Evolutionary conservation across 1,140 invertebrate genomes (phyloP).

Genomic region (Micrasema minimum): DNA sequence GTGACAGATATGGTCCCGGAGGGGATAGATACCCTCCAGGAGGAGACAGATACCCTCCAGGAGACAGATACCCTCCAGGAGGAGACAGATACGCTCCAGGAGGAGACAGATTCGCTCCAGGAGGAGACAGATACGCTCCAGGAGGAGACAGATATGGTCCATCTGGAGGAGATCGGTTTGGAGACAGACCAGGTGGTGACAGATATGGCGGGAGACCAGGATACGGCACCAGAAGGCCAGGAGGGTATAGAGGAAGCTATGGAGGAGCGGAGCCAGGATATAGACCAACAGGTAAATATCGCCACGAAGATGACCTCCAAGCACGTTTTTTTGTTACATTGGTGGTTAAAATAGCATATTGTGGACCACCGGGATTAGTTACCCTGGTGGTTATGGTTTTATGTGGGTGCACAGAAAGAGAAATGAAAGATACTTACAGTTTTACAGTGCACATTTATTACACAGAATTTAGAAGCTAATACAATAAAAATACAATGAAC

Average conservation of each 20-base stretch:
- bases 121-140: constrained; percentile 48
- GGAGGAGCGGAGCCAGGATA: constrained; percentile 50
- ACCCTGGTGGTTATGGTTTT: too few relatives aligned
- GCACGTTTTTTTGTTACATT: too few relatives aligned
- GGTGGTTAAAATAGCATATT: too few relatives aligned
- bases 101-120: not conserved
- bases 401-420: too few relatives aligned
- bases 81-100: constrained; percentile 53
- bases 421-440: too few relatives aligned
- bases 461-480: too few relatives aligned
- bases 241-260: constrained; percentile 54
- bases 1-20: constrained; percentile 54
- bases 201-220: constrained; percentile 36
- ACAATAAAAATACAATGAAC: too few relatives aligned
- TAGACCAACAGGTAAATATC: constrained; percentile 48
- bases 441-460: too few relatives aligned
- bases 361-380: too few relatives aligned
- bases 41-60: constrained; percentile 58
- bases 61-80: constrained; percentile 61
- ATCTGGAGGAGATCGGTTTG: constrained; percentile 48
- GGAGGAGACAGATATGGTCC: constrained; percentile 54
- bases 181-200: constrained; percentile 53
- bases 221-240: constrained; percentile 41
- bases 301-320: too few relatives aligned
- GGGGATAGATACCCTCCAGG: constrained; percentile 52